Conservation (phyloP, 2,888 invertebrate species). For the Mimachlamys varia region DNA sequence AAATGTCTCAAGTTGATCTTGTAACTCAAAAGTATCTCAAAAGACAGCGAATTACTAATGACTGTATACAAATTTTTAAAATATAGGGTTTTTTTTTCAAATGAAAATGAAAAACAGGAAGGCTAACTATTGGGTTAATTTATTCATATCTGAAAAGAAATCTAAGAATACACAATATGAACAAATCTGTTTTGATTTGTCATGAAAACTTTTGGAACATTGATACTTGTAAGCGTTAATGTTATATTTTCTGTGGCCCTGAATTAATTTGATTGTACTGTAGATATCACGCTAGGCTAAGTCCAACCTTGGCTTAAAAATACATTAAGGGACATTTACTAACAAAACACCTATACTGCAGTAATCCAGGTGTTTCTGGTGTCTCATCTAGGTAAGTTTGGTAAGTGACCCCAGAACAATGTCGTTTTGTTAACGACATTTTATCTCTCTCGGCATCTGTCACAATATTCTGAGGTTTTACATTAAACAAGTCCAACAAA, state of each 20-base stretch:
- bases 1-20: too few relatives aligned
- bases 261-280: conserved; percentile 3
- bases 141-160: background rate
- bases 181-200: background rate
- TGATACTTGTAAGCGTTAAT: background rate
- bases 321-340: background rate
- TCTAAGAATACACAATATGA: background rate
- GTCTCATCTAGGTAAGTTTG: background rate
- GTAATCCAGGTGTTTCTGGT: background rate
- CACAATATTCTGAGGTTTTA: background rate
- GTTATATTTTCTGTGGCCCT: background rate
- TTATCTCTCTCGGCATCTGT: background rate
- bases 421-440: background rate
- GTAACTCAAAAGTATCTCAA: too few relatives aligned
- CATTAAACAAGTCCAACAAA: background rate
- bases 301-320: background rate
- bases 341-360: background rate
- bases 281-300: background rate
- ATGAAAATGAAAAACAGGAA: background rate
- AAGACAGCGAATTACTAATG: too few relatives aligned
- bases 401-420: background rate
- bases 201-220: background rate
- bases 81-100: too few relatives aligned
- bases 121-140: too few relatives aligned
- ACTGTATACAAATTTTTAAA: too few relatives aligned